Percentiles rank a stretch among this genome's conserved stretches.
Evolutionary conservation across 2,888 invertebrate genomes (phyloP).

Genomic region (Auanema sp.): DNA sequence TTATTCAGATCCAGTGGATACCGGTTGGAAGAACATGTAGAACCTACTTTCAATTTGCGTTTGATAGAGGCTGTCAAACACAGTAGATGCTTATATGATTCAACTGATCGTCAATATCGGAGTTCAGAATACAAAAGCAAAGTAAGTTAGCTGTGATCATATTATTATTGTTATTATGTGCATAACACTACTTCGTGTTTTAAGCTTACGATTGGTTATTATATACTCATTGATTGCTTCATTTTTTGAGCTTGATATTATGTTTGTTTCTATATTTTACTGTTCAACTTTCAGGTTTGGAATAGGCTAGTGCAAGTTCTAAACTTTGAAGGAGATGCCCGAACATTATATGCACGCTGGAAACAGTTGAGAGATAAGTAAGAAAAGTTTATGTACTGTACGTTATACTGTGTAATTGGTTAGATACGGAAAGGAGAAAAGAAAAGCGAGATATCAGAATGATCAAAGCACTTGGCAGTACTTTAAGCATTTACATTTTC

Average conservation of each 20-base stretch:
- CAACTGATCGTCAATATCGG: conserved; percentile 53
- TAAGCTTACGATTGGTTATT: no score
- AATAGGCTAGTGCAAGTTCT: conserved; percentile 40
- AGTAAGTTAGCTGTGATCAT: conserved; percentile 21
- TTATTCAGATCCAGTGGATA: conserved; percentile 5
- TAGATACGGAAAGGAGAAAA: conserved; percentile 57
- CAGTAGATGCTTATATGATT: conserved; percentile 53
- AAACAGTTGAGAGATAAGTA: conserved; percentile 58
- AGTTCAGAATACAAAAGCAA: conserved; percentile 54
- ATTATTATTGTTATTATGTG: no score
- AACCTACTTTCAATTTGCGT: conserved; percentile 54
- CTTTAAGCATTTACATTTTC: conserved; percentile 53
- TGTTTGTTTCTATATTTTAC: no score
- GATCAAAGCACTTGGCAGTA: conserved; percentile 56
- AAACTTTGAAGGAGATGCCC: conserved; percentile 53
- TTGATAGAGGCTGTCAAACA: conserved; percentile 57
- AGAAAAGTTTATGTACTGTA: conserved; percentile 1
- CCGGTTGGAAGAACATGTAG: conserved; percentile 20
- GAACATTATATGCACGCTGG: conserved; percentile 52
- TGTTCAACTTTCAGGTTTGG: conserved; percentile 36
- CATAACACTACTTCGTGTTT: no score
- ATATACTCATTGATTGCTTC: no score
- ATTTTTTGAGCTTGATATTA: no score
- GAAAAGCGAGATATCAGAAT: conserved; percentile 47
- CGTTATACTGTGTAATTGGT: conserved; percentile 7